A percentile compares a stretch with the other conserved stretches of the same genome.
Conservation (phyloP, 2,888 invertebrate species). For the Cephonodes hylas region DNA sequence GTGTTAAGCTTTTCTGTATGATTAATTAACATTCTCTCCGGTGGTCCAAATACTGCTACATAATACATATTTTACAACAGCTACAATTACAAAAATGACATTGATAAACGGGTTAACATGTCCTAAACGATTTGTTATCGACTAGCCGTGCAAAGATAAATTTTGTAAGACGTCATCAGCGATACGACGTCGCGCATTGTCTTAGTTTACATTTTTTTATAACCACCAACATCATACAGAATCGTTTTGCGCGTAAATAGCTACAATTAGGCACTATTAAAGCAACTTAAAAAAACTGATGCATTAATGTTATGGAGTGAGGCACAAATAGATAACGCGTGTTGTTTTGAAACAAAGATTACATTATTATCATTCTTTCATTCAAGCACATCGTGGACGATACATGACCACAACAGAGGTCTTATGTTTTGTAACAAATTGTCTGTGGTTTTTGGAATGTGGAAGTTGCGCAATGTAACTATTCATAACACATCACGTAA, state of each 20-base stretch:
- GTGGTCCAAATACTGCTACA: too few species aligned
- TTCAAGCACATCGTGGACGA: conserved; percentile 4
- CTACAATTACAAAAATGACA: neutral
- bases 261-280: neutral
- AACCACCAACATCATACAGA: neutral
- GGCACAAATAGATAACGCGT: conserved; percentile 5
- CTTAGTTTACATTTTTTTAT: too few species aligned
- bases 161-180: neutral
- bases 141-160: neutral
- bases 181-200: neutral
- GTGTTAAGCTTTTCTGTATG: too few species aligned
- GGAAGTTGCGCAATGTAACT: neutral
- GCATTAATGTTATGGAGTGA: neutral
- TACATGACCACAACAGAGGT: neutral
- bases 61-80: too few species aligned
- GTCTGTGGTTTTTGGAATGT: neutral
- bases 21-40: too few species aligned
- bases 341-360: conserved; percentile 14
- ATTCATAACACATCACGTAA: too few species aligned
- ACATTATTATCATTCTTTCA: conserved; percentile 6
- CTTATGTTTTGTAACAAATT: neutral
- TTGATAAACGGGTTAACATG: neutral
- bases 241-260: neutral
- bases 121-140: neutral
- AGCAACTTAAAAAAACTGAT: neutral